Percentiles rank a stretch among this genome's conserved stretches.
Conservation (phyloP, 2,888 invertebrate genomes). For the Octodonta nipae region DNA sequence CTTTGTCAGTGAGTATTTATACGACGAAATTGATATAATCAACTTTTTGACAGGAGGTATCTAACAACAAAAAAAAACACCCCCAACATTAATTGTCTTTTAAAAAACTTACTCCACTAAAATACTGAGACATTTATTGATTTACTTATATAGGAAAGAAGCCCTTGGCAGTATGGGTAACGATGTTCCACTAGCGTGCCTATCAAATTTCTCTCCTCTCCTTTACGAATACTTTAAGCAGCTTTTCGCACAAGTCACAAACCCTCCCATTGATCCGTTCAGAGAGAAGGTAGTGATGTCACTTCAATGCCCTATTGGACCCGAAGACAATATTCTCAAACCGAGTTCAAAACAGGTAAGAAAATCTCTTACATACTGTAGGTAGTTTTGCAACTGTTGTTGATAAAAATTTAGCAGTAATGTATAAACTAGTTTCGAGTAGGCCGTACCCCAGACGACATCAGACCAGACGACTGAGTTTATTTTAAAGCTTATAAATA, state of each 20-base stretch:
- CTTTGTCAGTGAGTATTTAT: too few relatives aligned
- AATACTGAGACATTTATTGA: background rate
- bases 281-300: slow-evolving; percentile 98
- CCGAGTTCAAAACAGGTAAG: slow-evolving; percentile 65
- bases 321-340: slow-evolving; percentile 84
- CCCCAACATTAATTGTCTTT: background rate
- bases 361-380: too few relatives aligned
- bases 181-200: slow-evolving; percentile 92
- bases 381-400: too few relatives aligned
- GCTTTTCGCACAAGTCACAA: slow-evolving; percentile 96
- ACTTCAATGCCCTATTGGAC: slow-evolving; percentile 90
- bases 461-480: too few relatives aligned
- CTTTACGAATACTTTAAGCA: slow-evolving; percentile 98
- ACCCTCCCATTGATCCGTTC: slow-evolving; percentile 99
- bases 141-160: slow-evolving; percentile 78
- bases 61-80: too few relatives aligned
- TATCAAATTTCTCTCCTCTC: slow-evolving; percentile 88
- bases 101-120: background rate
- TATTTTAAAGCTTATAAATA: too few relatives aligned
- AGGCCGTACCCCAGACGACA: too few relatives aligned
- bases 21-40: too few relatives aligned
- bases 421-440: too few relatives aligned
- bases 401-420: too few relatives aligned
- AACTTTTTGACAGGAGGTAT: too few relatives aligned
- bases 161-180: slow-evolving; percentile 99